Evolutionary conservation across 2,888 invertebrate genomes (phyloP).

Genomic region (Hirtodrosophila confusa): DNA sequence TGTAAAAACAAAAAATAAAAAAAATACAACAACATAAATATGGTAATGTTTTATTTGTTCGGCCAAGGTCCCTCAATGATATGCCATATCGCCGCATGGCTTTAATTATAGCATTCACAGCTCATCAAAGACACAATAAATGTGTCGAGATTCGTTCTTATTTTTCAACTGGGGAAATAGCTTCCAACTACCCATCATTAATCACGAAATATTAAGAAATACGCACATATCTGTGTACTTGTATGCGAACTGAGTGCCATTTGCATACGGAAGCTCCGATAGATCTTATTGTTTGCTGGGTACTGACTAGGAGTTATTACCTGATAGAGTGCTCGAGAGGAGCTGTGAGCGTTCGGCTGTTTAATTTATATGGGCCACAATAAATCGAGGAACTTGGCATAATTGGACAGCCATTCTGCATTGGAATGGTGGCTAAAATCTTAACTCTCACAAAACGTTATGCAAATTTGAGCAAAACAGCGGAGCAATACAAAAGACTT

Average conservation of each 20-base stretch:
- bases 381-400: too few species aligned
- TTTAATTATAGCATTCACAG: constrained; percentile 74
- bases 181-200: constrained; percentile 59
- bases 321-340: neutral
- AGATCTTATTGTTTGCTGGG: constrained; percentile 9
- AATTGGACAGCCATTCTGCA: too few species aligned
- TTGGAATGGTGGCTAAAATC: too few species aligned
- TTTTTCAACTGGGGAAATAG: constrained; percentile 34
- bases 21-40: constrained; percentile 20
- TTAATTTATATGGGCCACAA: too few species aligned
- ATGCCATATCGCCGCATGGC: constrained; percentile 16
- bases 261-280: constrained; percentile 73
- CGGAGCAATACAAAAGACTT: constrained; percentile 45
- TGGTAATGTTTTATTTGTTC: constrained; percentile 57
- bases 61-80: constrained; percentile 61
- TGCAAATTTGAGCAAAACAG: too few species aligned
- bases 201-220: constrained; percentile 60
- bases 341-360: too few species aligned
- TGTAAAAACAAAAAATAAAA: constrained; percentile 54
- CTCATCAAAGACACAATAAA: constrained; percentile 65
- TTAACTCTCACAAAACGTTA: too few species aligned
- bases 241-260: constrained; percentile 39
- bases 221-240: constrained; percentile 33
- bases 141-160: constrained; percentile 65
- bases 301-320: constrained; percentile 17